Conservation (phyloP, 2,113 vertebrate genomes). For the Corythornis cristatus region DNA sequence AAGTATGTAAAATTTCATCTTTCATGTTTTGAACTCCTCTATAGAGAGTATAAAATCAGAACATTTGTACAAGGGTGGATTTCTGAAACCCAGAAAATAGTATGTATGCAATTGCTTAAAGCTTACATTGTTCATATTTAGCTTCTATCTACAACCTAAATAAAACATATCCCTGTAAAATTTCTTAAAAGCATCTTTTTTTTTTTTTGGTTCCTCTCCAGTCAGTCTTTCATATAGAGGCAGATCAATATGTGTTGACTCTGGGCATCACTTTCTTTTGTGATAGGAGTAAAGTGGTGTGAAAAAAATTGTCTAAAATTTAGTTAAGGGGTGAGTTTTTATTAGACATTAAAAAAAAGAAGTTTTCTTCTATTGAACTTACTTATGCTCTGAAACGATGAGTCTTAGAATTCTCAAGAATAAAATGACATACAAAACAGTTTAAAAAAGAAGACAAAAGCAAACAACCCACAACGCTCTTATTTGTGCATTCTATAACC, state of each 20-base stretch:
- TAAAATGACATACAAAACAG: not conserved
- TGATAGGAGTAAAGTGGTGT: not conserved
- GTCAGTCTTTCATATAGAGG: not conserved
- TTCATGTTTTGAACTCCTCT: not conserved
- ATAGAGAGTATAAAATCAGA: not conserved
- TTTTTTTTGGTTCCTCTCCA: fast-evolving
- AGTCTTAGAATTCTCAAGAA: not conserved
- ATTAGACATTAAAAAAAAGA: not conserved
- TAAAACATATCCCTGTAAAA: not conserved
- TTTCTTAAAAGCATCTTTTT: not conserved
- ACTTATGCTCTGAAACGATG: not conserved
- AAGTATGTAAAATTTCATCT: not conserved
- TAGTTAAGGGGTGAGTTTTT: not conserved
- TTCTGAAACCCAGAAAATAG: not conserved
- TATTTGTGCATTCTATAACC: not conserved
- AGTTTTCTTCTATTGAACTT: not conserved
- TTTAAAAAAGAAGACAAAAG: not conserved
- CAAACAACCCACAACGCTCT: no score
- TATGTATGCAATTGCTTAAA: not conserved
- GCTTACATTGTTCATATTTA: not conserved
- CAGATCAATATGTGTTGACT: not conserved
- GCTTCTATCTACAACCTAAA: not conserved
- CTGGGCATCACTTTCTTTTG: not conserved
- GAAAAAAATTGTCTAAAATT: not conserved
- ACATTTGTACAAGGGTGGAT: not conserved